These are phyloP conservation scores for Cydia amplana DNA, from an alignment of 1,140 invertebrate species.

Conservation along the genomic window DNA sequence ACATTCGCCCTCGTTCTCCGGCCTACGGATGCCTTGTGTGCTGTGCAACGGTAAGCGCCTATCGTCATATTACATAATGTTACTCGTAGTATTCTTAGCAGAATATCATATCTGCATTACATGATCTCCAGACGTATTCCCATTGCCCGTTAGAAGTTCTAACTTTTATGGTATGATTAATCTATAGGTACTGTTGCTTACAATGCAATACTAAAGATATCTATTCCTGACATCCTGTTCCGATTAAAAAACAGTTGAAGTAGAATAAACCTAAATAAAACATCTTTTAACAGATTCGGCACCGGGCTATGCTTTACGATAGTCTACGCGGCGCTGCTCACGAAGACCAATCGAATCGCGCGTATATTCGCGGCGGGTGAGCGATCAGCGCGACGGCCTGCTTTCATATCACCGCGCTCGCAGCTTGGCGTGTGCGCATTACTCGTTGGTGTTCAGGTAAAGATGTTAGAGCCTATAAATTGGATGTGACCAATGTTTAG, in stretches of 20 bases:
- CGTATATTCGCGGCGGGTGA: slow-evolving; percentile 95
- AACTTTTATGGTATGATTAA: too few species aligned
- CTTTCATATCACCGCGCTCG: slow-evolving; percentile 95
- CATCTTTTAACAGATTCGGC: slow-evolving; percentile 82
- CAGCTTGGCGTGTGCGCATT: slow-evolving; percentile 94
- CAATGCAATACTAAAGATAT: too few species aligned
- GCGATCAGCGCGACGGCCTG: slow-evolving; percentile 91
- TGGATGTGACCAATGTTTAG: not conserved
- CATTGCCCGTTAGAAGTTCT: too few species aligned
- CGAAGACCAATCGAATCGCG: slow-evolving; percentile 95
- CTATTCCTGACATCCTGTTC: too few species aligned
- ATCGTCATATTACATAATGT: too few species aligned
- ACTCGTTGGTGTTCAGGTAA: slow-evolving; percentile 90
- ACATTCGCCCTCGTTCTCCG: slow-evolving; percentile 91
- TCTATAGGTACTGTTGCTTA: too few species aligned
- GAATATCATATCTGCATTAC: too few species aligned
- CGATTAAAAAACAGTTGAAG: too few species aligned
- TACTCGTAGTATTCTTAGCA: too few species aligned
- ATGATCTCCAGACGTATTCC: too few species aligned
- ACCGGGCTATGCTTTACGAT: slow-evolving; percentile 95
- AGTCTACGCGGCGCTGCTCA: slow-evolving; percentile 93
- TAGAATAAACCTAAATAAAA: too few species aligned
- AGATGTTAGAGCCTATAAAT: too few species aligned
- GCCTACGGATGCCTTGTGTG: slow-evolving; percentile 87
- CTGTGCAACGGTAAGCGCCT: slow-evolving; percentile 82